Evolutionary conservation across 2,888 invertebrate species (phyloP).

Genomic region (Cantharis rustica): DNA sequence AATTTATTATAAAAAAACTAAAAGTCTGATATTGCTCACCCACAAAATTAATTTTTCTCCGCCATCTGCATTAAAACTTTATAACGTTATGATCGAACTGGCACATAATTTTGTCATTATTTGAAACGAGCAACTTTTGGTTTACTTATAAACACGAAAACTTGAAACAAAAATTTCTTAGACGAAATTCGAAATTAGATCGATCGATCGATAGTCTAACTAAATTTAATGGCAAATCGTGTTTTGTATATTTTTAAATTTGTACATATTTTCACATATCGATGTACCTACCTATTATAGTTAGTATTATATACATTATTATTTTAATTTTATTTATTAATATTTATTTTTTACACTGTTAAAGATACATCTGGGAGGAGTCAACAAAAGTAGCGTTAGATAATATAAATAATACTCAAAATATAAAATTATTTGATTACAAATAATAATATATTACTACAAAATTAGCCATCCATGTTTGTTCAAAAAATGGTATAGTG

Average conservation of each 20-base stretch:
- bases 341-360: constrained; percentile 25
- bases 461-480: constrained; percentile 28
- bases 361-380: background rate
- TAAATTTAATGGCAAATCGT: constrained; percentile 1
- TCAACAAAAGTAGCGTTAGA: background rate
- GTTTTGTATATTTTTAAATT: constrained; percentile 19
- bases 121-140: background rate
- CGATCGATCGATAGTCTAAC: background rate
- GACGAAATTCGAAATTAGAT: background rate
- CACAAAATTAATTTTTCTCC: background rate
- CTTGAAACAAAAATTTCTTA: background rate
- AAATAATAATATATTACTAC: constrained; percentile 21
- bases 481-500: constrained; percentile 27
- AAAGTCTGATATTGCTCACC: background rate
- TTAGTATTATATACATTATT: constrained; percentile 9
- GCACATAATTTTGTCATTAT: background rate
- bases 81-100: background rate
- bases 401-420: constrained; percentile 11
- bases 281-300: constrained; percentile 6
- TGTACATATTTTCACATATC: constrained; percentile 39
- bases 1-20: background rate
- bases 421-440: constrained; percentile 17
- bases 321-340: background rate
- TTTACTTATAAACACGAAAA: background rate
- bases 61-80: background rate